Conservation (phyloP, 2,888 invertebrate genomes). For the Torymus auratus region DNA sequence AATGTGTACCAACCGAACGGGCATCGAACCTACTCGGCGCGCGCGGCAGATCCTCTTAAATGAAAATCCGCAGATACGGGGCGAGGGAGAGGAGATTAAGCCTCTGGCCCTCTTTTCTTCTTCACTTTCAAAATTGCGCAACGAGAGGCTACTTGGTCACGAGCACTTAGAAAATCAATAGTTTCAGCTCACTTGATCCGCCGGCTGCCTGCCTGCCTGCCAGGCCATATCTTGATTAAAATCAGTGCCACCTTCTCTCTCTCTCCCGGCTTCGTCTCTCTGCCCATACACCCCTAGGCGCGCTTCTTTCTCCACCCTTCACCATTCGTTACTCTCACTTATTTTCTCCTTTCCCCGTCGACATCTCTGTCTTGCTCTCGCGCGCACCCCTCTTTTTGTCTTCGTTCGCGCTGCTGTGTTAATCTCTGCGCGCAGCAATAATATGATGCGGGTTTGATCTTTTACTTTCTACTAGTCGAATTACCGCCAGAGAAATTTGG, state of each 20-base stretch:
- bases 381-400: conserved; percentile 48
- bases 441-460: too few species aligned
- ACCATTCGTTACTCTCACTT: conserved; percentile 22
- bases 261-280: background rate
- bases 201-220: conserved; percentile 67
- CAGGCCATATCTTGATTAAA: conserved; percentile 77
- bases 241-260: conserved; percentile 70
- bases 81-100: conserved; percentile 21
- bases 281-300: too few species aligned
- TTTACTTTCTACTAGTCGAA: too few species aligned
- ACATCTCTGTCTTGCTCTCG: background rate
- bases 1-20: background rate
- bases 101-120: conserved; percentile 21
- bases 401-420: too few species aligned
- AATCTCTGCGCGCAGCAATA: too few species aligned
- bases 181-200: conserved; percentile 73
- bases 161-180: conserved; percentile 76
- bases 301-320: too few species aligned
- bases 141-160: conserved; percentile 65
- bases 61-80: conserved; percentile 11
- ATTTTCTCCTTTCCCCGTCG: conserved; percentile 16
- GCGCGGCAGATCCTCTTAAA: conserved; percentile 17
- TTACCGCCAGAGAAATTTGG: too few species aligned
- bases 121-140: conserved; percentile 64
- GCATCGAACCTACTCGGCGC: too few species aligned